Evolutionary conservation across 2,888 invertebrate species (phyloP).

Genomic region (Bruchidius siliquastri): DNA sequence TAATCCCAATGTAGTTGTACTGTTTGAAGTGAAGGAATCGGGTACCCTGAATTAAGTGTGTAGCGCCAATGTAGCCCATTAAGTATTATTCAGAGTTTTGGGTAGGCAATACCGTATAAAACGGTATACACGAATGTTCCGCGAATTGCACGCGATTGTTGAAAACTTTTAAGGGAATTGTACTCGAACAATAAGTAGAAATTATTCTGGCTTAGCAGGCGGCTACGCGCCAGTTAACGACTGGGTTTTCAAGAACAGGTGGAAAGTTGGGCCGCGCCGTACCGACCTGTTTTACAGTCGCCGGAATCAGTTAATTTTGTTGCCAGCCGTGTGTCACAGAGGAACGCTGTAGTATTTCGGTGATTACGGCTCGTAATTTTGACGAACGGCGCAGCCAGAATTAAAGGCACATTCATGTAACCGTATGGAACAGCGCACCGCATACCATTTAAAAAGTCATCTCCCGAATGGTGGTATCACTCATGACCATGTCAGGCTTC

Average conservation of each 20-base stretch:
- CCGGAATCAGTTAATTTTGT: neutral
- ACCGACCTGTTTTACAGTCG: neutral
- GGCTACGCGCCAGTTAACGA: neutral
- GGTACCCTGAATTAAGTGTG: neutral
- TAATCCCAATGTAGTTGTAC: no score
- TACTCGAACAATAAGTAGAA: constrained; percentile 12
- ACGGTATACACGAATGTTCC: constrained; percentile 16
- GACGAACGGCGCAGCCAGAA: no score
- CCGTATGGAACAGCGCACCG: no score
- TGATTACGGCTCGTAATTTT: no score
- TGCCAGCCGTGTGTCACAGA: neutral
- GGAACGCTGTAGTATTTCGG: neutral
- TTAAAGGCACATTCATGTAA: no score
- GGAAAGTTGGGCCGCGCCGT: neutral
- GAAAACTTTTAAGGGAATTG: constrained; percentile 19
- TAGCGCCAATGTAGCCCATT: neutral
- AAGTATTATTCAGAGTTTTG: constrained; percentile 28
- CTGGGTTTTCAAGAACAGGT: neutral
- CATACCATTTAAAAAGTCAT: no score
- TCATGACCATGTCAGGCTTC: no score
- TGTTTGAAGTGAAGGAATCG: no score
- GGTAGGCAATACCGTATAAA: constrained; percentile 25
- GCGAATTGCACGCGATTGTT: constrained; percentile 25
- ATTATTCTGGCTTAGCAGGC: constrained; percentile 4
- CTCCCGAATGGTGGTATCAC: no score